Evolutionary conservation across 2,113 vertebrate species (phyloP), one percentile per base, ranked within the genome.

Genomic region (Columba livia): DNA sequence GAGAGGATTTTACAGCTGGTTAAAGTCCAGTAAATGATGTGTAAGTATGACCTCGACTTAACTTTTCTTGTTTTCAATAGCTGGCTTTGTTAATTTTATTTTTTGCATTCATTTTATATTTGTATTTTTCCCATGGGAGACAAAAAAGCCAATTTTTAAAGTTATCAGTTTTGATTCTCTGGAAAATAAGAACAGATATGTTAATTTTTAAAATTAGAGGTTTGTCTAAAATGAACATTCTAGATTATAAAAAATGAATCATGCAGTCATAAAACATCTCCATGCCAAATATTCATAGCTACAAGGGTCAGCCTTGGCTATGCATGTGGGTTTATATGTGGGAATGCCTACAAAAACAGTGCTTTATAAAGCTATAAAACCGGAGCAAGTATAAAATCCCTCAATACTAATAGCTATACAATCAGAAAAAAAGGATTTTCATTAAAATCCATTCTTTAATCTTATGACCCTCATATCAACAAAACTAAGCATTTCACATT

Each of bases 281-380:
- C 19, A 85, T 90, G 58, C 29, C 83, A 90, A 88, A 86, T 73
- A 88, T 62, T 78, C 61, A 12, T 47, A 79, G 31, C 56, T 79
- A n/a, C 51, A 85, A 81, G 66, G 66, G 85, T 90, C 74, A 94
- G 31, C 56, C 42, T 83, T 91, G 36, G 47, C 48, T 93, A 20
- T 58, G 42, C 34, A n/a, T 70, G 25, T 84, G 50, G 31, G 40
- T 54, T 47, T 79, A 23, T 42, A 16, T 81, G 80, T 90, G 42
- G 75, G 77, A 77, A 57, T 58, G 21, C 40, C 77, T 73, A 87
- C 44, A 95, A 94, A 95, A 75, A 8, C 48, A 85, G 20, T 67
- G 28, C 23, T 78, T 85, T 83, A 74, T 89, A 90, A 92, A 92
- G 54, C 58, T 70, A 65, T 26, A 93, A 50, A 89, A 92, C 21